A percentile compares a stretch with the other conserved stretches of the same genome.
phyloP scores from a whole-genome alignment of 2,113 vertebrate genomes.

The Dinomys branickii region DNA sequence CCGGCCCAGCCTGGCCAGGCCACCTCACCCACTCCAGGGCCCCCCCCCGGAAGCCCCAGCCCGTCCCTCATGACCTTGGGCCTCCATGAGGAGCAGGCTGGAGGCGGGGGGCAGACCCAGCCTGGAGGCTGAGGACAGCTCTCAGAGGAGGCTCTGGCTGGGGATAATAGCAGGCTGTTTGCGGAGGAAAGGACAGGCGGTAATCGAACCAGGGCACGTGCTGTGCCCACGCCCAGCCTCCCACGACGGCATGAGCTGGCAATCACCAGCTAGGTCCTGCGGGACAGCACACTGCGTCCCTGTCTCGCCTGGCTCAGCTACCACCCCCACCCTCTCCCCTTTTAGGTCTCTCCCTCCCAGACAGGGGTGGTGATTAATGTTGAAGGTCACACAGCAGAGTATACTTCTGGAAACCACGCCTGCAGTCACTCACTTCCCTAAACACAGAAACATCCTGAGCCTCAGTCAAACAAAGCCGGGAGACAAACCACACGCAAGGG shows the following conservation, averaged over 20 bases:
- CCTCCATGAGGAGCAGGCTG: accelerated
- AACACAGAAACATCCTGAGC: constrained; percentile 37
- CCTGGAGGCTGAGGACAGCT: neutral
- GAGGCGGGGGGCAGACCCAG: neutral
- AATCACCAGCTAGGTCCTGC: neutral
- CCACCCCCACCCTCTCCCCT: neutral
- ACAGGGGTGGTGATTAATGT: neutral
- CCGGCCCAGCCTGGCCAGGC: neutral
- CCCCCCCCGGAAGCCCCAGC: neutral
- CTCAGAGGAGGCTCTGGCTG: neutral
- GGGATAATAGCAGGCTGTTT: constrained; percentile 47
- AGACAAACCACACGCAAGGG: neutral
- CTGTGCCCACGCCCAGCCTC: neutral
- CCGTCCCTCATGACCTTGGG: neutral
- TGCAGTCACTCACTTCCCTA: neutral
- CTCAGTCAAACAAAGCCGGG: neutral
- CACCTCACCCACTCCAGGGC: neutral
- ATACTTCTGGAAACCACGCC: neutral
- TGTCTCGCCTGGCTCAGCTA: neutral
- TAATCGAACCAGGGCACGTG: neutral
- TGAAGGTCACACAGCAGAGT: constrained; percentile 22
- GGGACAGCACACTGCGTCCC: neutral
- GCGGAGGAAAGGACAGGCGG: neutral
- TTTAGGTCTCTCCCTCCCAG: neutral
- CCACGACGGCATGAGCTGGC: neutral